Conservation (phyloP, 2,113 vertebrate species). For the Albula goreensis region DNA sequence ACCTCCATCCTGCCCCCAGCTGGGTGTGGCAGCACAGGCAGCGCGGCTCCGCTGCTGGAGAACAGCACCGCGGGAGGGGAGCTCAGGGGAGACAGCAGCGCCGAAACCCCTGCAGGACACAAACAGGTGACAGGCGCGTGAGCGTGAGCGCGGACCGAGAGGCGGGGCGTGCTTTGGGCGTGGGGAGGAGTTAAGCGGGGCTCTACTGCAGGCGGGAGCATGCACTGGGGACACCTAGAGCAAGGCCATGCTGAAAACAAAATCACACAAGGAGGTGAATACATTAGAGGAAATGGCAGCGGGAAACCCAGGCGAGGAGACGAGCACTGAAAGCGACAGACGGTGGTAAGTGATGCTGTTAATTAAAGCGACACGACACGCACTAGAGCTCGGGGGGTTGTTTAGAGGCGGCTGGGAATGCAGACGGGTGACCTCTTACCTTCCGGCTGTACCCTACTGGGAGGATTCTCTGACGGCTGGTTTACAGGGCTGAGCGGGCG, state of each 20-base stretch:
- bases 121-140: background rate
- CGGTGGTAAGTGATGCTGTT: background rate
- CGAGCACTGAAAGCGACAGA: conserved; percentile 3
- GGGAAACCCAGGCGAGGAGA: background rate
- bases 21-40: conserved; percentile 38
- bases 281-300: background rate
- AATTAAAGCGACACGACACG: background rate
- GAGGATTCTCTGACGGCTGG: conserved; percentile 19
- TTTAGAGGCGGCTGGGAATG: background rate
- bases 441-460: conserved; percentile 39
- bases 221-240: background rate
- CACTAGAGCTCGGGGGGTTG: background rate
- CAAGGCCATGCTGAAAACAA: background rate
- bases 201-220: background rate
- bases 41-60: background rate
- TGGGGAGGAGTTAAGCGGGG: background rate
- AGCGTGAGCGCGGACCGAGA: background rate
- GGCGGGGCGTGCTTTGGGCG: background rate
- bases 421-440: conserved; percentile 42
- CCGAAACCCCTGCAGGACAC: conserved; percentile 57
- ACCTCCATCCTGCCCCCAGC: conserved; percentile 51
- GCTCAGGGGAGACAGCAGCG: conserved; percentile 60
- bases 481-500: background rate
- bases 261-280: background rate
- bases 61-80: conserved; percentile 47